Base-by-base conservation (phyloP, 2,888 invertebrate genomes). In the Uropetala carovei region DNA sequence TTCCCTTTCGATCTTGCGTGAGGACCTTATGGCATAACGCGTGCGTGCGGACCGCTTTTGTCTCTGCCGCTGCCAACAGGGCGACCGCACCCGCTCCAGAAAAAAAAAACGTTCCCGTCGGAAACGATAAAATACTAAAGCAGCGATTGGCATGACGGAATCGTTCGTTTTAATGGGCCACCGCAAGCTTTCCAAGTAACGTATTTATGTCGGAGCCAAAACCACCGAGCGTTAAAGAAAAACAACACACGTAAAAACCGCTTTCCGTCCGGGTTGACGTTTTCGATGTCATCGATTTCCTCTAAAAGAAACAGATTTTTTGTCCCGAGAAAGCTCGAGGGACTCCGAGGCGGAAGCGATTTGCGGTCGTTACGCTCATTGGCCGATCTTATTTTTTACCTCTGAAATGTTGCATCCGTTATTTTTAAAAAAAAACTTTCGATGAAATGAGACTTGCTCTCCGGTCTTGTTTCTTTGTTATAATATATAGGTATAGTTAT, bases 311-410 rank as follows among this genome's bases (percentile, higher is more conserved):
- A 64, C 18, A n/a, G n/a, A n/a, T 89, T 89, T 89, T 89, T 89
- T 27, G 18, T 16, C 64, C n/a, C 18, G 59, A 43, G 89, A 64
- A 89, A 68, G 60, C 43, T 64, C 43, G 18, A 27, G 18, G 18
- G 30, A 83, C n/a, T 43, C 56, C 56, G 57, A 89, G 64, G 64
- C 89, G 89, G 89, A 89, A 89, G 89, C 30, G 18, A 68, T 89
- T 89, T 89, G 89, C 89, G 89, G 89, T 11, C 89, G 89, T 89
- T 64, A 64, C 68, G 89, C 59, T 89, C 64, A 89, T 89, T n/a
- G 64, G 18, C 18, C 68, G 68, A 27, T 64, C 43, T 89, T 64
- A 89, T 89, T 89, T 43, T 75, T 75, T 7, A n/a, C 75, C 9
- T 27, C 27, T n/a, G 43, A 43, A 43, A 43, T 75, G 22, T 10